A percentile compares a stretch with the other conserved stretches of the same genome.
Evolutionary conservation across 2,113 vertebrate genomes (phyloP).

Genomic region (Phalacrocorax pelagicus): DNA sequence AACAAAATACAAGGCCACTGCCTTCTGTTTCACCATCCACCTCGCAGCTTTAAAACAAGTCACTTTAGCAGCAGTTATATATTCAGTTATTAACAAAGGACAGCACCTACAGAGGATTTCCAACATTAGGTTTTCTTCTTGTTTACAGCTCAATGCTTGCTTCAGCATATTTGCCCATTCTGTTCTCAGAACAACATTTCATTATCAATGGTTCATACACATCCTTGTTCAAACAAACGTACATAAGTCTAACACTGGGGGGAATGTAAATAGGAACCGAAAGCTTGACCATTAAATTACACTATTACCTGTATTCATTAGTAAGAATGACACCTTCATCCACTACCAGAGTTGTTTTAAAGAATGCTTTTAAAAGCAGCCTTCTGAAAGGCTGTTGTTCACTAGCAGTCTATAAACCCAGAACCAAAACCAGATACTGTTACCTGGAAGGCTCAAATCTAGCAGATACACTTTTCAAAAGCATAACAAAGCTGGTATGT

Average conservation of each 20-base stretch:
- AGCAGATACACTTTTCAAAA: neutral
- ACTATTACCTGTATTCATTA: neutral
- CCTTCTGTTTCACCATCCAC: neutral
- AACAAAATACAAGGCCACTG: neutral
- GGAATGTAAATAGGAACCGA: neutral
- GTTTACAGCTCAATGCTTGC: neutral
- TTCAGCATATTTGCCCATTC: neutral
- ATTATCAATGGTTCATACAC: neutral
- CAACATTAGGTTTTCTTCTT: neutral
- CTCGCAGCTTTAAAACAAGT: neutral
- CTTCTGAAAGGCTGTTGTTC: neutral
- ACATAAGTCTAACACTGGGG: neutral
- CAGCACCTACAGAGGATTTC: neutral
- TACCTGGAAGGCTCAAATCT: neutral
- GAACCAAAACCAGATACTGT: neutral
- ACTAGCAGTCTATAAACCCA: neutral
- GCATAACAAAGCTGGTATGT: neutral
- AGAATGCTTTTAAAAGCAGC: neutral
- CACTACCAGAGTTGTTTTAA: neutral
- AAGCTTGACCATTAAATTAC: neutral
- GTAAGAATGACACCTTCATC: neutral
- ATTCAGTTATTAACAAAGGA: neutral
- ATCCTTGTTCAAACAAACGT: neutral
- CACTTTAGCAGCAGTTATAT: neutral
- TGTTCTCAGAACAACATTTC: neutral